phyloP scores from a whole-genome alignment of 2,888 invertebrate genomes.

The Leucania comma region DNA sequence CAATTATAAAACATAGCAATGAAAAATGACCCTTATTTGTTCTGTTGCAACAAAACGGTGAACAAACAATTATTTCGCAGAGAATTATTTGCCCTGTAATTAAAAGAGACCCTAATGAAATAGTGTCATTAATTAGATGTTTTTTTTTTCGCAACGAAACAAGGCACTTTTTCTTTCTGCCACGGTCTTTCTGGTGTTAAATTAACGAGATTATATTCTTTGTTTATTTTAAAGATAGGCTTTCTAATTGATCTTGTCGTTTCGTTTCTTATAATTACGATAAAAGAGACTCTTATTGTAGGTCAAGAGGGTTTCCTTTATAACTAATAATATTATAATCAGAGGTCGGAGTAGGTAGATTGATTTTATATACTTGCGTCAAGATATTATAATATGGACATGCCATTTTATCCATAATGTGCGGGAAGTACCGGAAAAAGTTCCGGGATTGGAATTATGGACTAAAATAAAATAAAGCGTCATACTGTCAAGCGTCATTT shows the following conservation, averaged over 20 bases:
- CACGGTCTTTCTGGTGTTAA: constrained; percentile 53
- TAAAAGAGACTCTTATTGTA: background rate
- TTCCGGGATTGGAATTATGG: too few relatives aligned
- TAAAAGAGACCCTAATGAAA: constrained; percentile 68
- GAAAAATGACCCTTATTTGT: constrained; percentile 44
- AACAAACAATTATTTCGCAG: constrained; percentile 52
- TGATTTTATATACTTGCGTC: too few relatives aligned
- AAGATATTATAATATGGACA: too few relatives aligned
- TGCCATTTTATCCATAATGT: too few relatives aligned
- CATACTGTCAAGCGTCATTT: too few relatives aligned
- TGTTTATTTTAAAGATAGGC: constrained; percentile 51
- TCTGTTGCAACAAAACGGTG: constrained; percentile 41
- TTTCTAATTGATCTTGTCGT: constrained; percentile 41
- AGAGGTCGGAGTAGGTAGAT: too few relatives aligned
- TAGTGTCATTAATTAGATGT: constrained; percentile 70
- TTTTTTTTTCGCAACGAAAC: constrained; percentile 61
- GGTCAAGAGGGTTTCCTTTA: background rate
- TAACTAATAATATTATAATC: too few relatives aligned
- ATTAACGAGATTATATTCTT: constrained; percentile 61
- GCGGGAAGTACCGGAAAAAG: too few relatives aligned
- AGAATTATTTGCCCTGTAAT: constrained; percentile 65
- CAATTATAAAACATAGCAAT: constrained; percentile 22
- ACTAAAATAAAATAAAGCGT: too few relatives aligned
- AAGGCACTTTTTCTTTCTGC: constrained; percentile 48
- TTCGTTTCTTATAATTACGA: constrained; percentile 6